phyloP scores from a whole-genome alignment of 2,888 invertebrate genomes.

The Synergus japonicus region DNA sequence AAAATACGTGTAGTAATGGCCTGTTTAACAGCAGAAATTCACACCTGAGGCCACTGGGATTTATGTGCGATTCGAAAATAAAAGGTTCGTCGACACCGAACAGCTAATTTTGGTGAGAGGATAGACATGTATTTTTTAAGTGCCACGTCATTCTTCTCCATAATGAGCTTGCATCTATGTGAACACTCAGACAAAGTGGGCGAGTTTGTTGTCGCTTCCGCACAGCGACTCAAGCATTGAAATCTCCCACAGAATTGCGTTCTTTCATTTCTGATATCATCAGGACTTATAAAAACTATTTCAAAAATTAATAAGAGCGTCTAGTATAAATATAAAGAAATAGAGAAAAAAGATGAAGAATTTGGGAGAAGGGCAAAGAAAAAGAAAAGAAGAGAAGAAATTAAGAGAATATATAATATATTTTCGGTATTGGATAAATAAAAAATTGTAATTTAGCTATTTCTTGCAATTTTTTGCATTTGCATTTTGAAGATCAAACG shows the following conservation, averaged over 20 bases:
- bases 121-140: slow-evolving; percentile 46
- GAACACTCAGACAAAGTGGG: background rate
- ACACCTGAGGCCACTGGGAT: background rate
- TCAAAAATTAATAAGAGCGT: background rate
- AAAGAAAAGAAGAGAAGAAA: background rate
- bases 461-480: background rate
- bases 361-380: background rate
- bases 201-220: slow-evolving; percentile 7
- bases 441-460: too few species aligned
- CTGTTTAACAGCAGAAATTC: background rate
- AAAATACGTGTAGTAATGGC: background rate
- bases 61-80: slow-evolving; percentile 25
- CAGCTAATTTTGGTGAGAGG: slow-evolving; percentile 60
- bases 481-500: background rate
- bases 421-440: too few species aligned
- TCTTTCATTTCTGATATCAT: background rate
- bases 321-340: background rate
- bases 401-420: too few species aligned
- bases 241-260: background rate
- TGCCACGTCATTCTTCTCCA: slow-evolving; percentile 34
- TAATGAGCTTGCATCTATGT: slow-evolving; percentile 15
- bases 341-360: background rate
- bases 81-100: slow-evolving; percentile 62
- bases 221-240: background rate
- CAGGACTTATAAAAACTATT: background rate